Conservation (phyloP, 2,797 vertebrate genomes). For the Lacerta agilis region DNA sequence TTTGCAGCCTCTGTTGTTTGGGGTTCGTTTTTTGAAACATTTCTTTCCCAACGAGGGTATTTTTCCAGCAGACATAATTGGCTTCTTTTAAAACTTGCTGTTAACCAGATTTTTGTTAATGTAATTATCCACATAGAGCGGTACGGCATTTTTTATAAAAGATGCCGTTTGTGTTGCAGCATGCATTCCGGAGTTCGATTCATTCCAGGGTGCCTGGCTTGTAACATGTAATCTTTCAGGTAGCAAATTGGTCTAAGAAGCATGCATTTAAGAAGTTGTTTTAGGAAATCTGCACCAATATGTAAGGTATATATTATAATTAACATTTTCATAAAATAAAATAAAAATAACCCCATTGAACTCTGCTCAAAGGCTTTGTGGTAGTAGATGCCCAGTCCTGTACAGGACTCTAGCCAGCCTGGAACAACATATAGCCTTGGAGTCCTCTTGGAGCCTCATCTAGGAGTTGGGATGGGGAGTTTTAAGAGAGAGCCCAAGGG, state of each 20-base stretch:
- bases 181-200: slow-evolving; percentile 54
- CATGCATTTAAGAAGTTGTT: slow-evolving; percentile 61
- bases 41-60: slow-evolving; percentile 19
- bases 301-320: not conserved
- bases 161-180: slow-evolving; percentile 57
- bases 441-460: not conserved
- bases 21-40: not conserved
- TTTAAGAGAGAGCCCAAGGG: not conserved
- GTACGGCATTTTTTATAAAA: slow-evolving; percentile 18
- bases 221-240: slow-evolving; percentile 59
- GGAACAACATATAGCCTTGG: not conserved
- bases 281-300: slow-evolving; percentile 51
- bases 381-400: too few relatives aligned
- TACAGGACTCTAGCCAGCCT: not conserved
- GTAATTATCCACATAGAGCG: slow-evolving; percentile 27
- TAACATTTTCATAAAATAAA: not conserved
- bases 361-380: too few relatives aligned
- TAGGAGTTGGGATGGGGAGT: not conserved
- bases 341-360: too few relatives aligned
- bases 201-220: slow-evolving; percentile 48
- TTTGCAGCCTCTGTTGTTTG: not conserved
- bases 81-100: slow-evolving; percentile 16
- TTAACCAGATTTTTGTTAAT: slow-evolving; percentile 51
- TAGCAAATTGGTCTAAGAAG: slow-evolving; percentile 54
- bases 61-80: slow-evolving; percentile 38